Evolutionary conservation across 92 coral and sea anemone genomes (phyloP).

Genomic region (Micromussa lordhowensis): DNA sequence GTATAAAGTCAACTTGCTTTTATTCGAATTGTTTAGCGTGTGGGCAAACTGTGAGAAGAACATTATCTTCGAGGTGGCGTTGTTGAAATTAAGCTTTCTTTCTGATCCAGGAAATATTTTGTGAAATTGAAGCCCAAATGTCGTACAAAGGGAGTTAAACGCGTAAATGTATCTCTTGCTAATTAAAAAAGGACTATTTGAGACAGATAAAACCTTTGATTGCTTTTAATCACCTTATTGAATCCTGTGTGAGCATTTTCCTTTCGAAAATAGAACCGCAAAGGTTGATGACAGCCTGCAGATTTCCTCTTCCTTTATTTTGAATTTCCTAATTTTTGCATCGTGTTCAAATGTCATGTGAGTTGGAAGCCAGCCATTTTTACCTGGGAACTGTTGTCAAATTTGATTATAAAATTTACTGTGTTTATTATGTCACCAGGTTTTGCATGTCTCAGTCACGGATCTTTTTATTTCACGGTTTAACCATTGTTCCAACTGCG

Average conservation of each 20-base stretch:
- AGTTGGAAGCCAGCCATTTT: not conserved
- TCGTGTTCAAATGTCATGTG: not conserved
- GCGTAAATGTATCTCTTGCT: not conserved
- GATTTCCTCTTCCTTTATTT: not conserved
- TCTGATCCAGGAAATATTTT: constrained; percentile 18
- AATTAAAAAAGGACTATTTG: constrained; percentile 11
- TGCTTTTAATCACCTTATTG: constrained; percentile 17
- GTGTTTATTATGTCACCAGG: not conserved
- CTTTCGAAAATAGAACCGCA: not conserved
- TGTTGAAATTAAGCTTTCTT: not conserved
- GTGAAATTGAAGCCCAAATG: not conserved
- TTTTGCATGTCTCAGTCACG: not conserved
- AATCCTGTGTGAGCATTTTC: constrained; percentile 9
- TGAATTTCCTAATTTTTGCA: not conserved
- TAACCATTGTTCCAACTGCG: not conserved
- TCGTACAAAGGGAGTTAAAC: not conserved
- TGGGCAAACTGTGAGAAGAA: not conserved
- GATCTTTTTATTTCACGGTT: not conserved
- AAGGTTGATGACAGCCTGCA: not conserved
- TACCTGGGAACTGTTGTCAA: not conserved
- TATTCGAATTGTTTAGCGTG: constrained; percentile 12
- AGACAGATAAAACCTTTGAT: constrained; percentile 13
- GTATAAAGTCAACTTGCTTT: constrained; percentile 20
- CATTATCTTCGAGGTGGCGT: not conserved
- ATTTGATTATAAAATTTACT: not conserved